These are phyloP conservation scores for Drosophila pegasa DNA, from an alignment of 2,888 invertebrate genomes.

Conservation along the genomic window DNA sequence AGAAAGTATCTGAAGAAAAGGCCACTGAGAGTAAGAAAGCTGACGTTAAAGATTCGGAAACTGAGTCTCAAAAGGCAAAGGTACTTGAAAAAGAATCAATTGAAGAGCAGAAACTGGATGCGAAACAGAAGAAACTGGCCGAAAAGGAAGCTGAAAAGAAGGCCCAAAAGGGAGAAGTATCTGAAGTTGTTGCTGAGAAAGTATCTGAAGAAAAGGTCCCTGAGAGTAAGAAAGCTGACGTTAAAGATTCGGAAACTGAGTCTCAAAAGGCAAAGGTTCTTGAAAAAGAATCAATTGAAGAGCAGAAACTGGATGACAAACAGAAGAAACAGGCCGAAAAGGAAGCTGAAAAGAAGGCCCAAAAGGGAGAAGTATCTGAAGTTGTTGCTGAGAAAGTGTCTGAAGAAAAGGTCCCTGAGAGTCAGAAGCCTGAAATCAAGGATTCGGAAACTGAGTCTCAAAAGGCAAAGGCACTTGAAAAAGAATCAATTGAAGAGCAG, in stretches of 20 bases:
- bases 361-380: conserved; percentile 18
- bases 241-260: conserved; percentile 15
- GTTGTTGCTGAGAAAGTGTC: conserved; percentile 9
- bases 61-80: not conserved
- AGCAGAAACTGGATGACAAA: conserved; percentile 23
- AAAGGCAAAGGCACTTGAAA: not conserved
- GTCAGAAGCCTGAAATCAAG: conserved; percentile 5
- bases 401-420: conserved; percentile 28
- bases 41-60: not conserved
- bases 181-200: conserved; percentile 10
- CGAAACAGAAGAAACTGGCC: not conserved
- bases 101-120: not conserved
- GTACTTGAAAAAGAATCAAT: not conserved
- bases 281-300: conserved; percentile 13
- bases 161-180: not conserved
- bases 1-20: conserved; percentile 16
- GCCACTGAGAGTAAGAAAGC: conserved; percentile 32
- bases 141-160: conserved; percentile 1
- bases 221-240: conserved; percentile 11
- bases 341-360: not conserved
- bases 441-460: not conserved
- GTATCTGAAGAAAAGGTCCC: conserved; percentile 11
- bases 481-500: not conserved
- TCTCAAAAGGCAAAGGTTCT: conserved; percentile 20
- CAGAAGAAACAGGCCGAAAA: conserved; percentile 20